phyloP scores from a whole-genome alignment of 2,888 invertebrate genomes.

The Serripes groenlandicus region DNA sequence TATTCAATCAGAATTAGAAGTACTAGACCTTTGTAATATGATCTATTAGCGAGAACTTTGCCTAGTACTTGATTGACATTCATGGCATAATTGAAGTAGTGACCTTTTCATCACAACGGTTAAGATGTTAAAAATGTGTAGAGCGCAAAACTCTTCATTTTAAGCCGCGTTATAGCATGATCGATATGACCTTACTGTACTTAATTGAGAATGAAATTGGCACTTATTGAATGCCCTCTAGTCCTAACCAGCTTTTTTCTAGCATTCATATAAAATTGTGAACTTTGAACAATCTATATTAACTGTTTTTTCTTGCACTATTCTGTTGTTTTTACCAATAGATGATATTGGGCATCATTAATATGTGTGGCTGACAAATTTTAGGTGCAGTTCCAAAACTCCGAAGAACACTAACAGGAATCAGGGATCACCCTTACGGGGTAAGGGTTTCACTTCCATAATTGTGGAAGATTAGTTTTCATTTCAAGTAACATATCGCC shows the following conservation, averaged over 20 bases:
- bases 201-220: no score
- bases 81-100: no score
- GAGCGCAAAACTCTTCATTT: no score
- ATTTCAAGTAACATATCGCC: constrained; percentile 8
- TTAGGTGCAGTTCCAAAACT: constrained; percentile 95
- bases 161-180: no score
- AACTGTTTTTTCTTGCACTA: constrained; percentile 55
- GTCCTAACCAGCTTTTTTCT: constrained; percentile 17
- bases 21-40: no score
- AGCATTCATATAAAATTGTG: not conserved
- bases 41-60: no score
- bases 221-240: no score
- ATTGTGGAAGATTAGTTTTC: constrained; percentile 73
- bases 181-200: no score
- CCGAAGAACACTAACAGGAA: constrained; percentile 92
- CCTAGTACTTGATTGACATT: no score
- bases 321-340: constrained; percentile 42
- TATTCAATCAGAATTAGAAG: no score
- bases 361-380: constrained; percentile 67
- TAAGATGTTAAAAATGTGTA: no score
- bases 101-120: no score
- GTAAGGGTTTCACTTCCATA: constrained; percentile 89
- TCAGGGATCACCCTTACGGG: constrained; percentile 99
- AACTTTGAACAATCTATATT: constrained; percentile 24
- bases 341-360: constrained; percentile 37